These are phyloP conservation scores for Cavia porcellus DNA, from an alignment of 2,113 vertebrate species.

Conservation along the genomic window DNA sequence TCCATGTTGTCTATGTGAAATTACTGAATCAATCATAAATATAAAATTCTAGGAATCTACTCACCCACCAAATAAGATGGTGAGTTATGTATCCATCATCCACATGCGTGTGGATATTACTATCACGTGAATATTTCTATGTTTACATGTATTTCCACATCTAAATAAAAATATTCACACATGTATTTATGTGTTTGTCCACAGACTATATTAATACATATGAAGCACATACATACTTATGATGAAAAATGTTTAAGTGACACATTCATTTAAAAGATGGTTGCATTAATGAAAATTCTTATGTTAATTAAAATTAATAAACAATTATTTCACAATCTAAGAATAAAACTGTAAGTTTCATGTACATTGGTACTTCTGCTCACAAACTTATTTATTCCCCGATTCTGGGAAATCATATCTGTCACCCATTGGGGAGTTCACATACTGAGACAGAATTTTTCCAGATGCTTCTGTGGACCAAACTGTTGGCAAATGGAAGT, in stretches of 20 bases:
- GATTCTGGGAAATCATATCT: too few species aligned
- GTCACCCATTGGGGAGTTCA: too few species aligned
- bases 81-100: not conserved
- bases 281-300: not conserved
- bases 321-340: not conserved
- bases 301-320: not conserved
- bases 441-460: too few species aligned
- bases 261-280: not conserved
- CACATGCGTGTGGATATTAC: not conserved
- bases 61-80: not conserved
- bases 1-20: not conserved
- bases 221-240: not conserved
- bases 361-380: not conserved
- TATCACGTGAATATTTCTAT: not conserved
- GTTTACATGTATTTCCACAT: not conserved
- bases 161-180: not conserved
- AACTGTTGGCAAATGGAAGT: too few species aligned
- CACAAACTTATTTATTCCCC: too few species aligned
- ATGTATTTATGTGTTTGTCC: not conserved
- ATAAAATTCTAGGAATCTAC: not conserved
- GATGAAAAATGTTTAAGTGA: not conserved
- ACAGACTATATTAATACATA: not conserved
- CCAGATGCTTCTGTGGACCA: too few species aligned
- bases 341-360: not conserved
- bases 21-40: not conserved